phyloP scores from a whole-genome alignment of 2,888 invertebrate genomes.

The Aleiodes alternator region DNA sequence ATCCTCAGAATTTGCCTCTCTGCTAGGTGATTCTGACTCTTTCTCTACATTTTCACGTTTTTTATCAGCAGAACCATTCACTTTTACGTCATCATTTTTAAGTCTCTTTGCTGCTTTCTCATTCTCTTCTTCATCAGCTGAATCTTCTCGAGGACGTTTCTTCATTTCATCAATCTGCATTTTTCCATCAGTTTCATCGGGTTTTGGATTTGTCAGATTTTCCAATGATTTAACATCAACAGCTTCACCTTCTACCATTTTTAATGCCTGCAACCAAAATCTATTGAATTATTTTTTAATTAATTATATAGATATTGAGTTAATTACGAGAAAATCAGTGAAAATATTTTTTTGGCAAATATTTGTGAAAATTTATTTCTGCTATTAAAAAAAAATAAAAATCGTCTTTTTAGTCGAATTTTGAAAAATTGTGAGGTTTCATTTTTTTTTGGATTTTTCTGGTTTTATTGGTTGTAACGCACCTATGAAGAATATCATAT shows the following conservation, averaged over 20 bases:
- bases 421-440: too few species aligned
- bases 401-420: too few species aligned
- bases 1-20: constrained; percentile 40
- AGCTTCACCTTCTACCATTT: constrained; percentile 64
- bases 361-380: too few species aligned
- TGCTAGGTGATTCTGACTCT: not conserved
- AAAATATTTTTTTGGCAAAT: not conserved
- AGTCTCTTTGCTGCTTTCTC: constrained; percentile 54
- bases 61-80: constrained; percentile 34
- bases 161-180: constrained; percentile 33
- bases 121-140: constrained; percentile 56
- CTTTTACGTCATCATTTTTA: constrained; percentile 10
- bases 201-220: constrained; percentile 43
- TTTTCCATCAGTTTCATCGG: constrained; percentile 37
- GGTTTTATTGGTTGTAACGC: too few species aligned
- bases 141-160: constrained; percentile 61
- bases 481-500: too few species aligned
- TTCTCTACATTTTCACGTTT: constrained; percentile 40
- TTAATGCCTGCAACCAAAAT: constrained; percentile 36
- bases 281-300: constrained; percentile 34
- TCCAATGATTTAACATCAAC: constrained; percentile 50
- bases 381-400: too few species aligned
- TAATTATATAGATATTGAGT: not conserved
- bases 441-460: too few species aligned
- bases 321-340: not conserved